A percentile compares a stretch with the other conserved stretches of the same genome.
Conservation (phyloP, 2,888 invertebrate genomes). For the Calameuta pallipes region DNA sequence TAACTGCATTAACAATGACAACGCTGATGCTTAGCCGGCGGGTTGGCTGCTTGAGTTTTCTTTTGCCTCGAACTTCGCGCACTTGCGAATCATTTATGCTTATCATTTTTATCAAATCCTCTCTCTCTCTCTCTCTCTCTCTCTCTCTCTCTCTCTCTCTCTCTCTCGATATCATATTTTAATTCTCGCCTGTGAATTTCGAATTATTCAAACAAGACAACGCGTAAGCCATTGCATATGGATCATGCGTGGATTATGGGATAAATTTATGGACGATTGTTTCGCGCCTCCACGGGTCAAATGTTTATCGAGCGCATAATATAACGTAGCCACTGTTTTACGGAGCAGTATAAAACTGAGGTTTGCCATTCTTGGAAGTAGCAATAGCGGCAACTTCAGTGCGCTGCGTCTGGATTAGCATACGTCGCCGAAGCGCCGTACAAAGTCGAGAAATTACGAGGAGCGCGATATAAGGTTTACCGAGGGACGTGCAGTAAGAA, state of each 20-base stretch:
- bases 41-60: constrained; percentile 4
- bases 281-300: not conserved
- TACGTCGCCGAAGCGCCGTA: not conserved
- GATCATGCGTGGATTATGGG: too few relatives aligned
- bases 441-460: not conserved
- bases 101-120: constrained; percentile 23
- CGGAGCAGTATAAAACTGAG: not conserved
- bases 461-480: not conserved
- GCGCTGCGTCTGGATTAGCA: not conserved
- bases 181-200: too few relatives aligned
- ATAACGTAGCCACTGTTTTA: not conserved
- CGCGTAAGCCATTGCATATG: not conserved
- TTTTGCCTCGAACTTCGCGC: not conserved
- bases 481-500: not conserved
- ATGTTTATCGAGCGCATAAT: not conserved
- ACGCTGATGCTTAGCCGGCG: constrained; percentile 27
- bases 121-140: constrained; percentile 9
- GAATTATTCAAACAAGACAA: not conserved
- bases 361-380: not conserved
- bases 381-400: not conserved
- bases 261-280: not conserved
- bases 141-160: constrained; percentile 5
- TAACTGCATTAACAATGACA: constrained; percentile 35
- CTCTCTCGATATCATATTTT: not conserved
- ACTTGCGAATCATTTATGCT: constrained; percentile 11